These are phyloP conservation scores for Melanchra persicariae DNA, from an alignment of 2,888 invertebrate species.

Conservation along the genomic window DNA sequence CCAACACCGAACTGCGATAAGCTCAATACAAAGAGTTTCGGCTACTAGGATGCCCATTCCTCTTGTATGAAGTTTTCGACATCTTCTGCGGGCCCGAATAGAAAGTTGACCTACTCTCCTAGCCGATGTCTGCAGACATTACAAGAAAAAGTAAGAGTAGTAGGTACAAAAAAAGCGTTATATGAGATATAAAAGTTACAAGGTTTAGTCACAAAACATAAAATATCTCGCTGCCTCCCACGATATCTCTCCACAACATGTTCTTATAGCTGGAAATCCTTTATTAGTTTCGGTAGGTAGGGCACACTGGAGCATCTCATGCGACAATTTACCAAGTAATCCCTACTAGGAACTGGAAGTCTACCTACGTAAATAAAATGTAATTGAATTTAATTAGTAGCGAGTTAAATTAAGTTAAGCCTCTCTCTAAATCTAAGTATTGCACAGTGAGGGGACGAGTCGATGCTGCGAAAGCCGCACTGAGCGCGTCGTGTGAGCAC, in stretches of 20 bases:
- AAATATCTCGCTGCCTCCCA: slow-evolving; percentile 12
- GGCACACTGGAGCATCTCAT: slow-evolving; percentile 16
- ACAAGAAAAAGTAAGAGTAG: slow-evolving; percentile 11
- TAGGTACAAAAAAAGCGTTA: slow-evolving; percentile 6
- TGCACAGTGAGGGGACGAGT: slow-evolving; percentile 42
- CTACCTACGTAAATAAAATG: slow-evolving; percentile 62
- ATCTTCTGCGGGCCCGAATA: slow-evolving; percentile 5
- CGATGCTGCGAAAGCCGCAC: slow-evolving; percentile 20
- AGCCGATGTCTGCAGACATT: slow-evolving; percentile 13
- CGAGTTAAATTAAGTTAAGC: slow-evolving; percentile 56
- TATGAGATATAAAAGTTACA: slow-evolving; percentile 36
- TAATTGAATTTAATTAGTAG: slow-evolving; percentile 71
- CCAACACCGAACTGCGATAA: slow-evolving; percentile 2
- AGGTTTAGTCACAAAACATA: slow-evolving; percentile 35
- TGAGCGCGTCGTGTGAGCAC: slow-evolving; percentile 33
- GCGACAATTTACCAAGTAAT: slow-evolving; percentile 49
- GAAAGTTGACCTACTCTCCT: slow-evolving; percentile 5
- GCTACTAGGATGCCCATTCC: background rate
- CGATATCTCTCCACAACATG: slow-evolving; percentile 24
- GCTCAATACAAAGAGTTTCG: background rate
- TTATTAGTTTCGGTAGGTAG: slow-evolving; percentile 37
- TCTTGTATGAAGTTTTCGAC: slow-evolving; percentile 10
- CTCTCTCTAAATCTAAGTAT: no score
- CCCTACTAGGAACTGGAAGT: slow-evolving; percentile 35
- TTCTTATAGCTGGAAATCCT: slow-evolving; percentile 36